Conservation (phyloP, 2,888 invertebrate species). For the Epirrita christyi region DNA sequence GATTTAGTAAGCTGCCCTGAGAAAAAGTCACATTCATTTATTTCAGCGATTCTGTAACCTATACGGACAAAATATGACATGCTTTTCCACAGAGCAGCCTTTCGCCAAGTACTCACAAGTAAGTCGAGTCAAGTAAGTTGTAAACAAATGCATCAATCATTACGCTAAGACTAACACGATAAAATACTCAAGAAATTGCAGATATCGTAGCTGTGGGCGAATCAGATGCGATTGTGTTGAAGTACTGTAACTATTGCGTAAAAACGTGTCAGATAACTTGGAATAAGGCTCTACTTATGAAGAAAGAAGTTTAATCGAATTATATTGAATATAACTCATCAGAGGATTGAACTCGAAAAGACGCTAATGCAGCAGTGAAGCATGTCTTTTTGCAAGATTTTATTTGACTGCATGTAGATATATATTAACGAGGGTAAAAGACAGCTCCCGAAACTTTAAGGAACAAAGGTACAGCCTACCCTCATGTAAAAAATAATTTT, state of each 20-base stretch:
- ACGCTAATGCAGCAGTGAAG: conserved; percentile 11
- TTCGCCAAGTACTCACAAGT: conserved; percentile 15
- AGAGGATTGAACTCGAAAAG: conserved; percentile 11
- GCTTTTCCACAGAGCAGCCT: conserved; percentile 16
- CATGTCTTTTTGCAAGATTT: background rate
- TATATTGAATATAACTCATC: conserved; percentile 12
- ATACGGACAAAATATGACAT: conserved; percentile 11
- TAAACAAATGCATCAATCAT: conserved; percentile 54
- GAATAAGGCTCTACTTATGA: conserved; percentile 7
- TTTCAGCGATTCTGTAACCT: conserved; percentile 10
- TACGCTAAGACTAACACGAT: conserved; percentile 77
- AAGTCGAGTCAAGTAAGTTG: conserved; percentile 53
- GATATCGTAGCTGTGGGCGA: conserved; percentile 28
- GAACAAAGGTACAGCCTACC: too few species aligned
- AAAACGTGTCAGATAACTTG: background rate
- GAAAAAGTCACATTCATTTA: conserved; percentile 19
- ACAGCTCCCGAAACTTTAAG: too few species aligned
- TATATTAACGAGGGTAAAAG: too few species aligned
- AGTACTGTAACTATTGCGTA: background rate
- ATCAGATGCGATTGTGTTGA: conserved; percentile 1
- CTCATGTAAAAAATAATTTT: too few species aligned
- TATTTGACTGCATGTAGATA: too few species aligned
- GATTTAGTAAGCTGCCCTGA: conserved; percentile 10
- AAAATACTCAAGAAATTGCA: conserved; percentile 34
- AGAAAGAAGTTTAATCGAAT: conserved; percentile 6